Evolutionary conservation across 1,140 invertebrate species (phyloP), one percentile per base, ranked within the genome.

Genomic region (Lepidostoma basale): DNA sequence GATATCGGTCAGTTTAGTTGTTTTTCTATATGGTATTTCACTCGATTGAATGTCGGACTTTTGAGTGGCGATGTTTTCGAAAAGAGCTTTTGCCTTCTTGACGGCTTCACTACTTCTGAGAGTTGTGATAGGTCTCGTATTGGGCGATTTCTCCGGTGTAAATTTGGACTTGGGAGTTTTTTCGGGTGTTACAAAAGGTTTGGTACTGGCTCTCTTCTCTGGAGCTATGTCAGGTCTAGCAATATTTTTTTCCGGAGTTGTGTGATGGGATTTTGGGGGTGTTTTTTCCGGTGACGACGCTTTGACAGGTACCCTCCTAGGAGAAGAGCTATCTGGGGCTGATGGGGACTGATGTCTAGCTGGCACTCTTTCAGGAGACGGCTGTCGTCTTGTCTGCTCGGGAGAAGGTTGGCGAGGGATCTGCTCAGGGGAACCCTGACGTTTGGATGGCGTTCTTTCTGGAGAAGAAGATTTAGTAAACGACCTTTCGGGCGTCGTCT

Each of bases 61-160:
- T 67, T 78, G 75, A 16, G 77, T 76, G 45, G 85, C 85, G 72
- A 85, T 86, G 42, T 84, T 86, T 79, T 90, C 88, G 79, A 89
- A 90, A 12, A 90, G 74, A 28, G 82, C 84, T 77, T 88, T 88
- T 0, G 88, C 87, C 76, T 87, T 88, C 60, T 85, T 84, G 0
- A 90, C 87, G 36, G 84, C 84, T 70, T 87, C 86, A 25, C 82
- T 86, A 69, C 84, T 87, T 30, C 82, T 82, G 28, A 86, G 73
- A 20, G 77, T 78, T 52, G 80, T 80, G 59, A 79, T 81, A 60
- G 54, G 72, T 74, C 79, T 82, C 12, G 76, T 72, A 26, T 42
- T 66, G 22, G 77, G 70, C 18, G 70, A 58, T 72, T 75, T 77
- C 49, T 79, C 78, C 18, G 44, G 40, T 52, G 44, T 63, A n/a